phyloP scores from a whole-genome alignment of 2,797 vertebrate genomes.

The Gallirallus australis region DNA sequence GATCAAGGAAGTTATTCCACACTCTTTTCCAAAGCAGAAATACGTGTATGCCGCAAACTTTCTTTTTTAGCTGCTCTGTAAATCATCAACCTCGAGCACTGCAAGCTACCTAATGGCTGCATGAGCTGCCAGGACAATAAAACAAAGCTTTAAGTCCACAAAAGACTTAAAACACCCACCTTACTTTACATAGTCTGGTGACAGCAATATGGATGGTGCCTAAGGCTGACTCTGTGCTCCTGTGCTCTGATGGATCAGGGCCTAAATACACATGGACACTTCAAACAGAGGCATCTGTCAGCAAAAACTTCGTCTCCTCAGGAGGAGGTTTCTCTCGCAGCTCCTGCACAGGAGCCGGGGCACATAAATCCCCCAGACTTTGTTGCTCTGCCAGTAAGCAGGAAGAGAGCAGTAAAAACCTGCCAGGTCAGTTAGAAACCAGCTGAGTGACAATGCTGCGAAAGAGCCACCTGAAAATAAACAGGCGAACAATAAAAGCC shows the following conservation, averaged over 20 bases:
- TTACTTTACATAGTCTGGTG: neutral
- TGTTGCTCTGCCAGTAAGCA: constrained; percentile 36
- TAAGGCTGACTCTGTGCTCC: neutral
- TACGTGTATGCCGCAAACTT: neutral
- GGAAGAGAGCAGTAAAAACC: constrained; percentile 25
- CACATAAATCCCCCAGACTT: constrained; percentile 27
- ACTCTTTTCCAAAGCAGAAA: neutral
- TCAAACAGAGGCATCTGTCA: constrained; percentile 28
- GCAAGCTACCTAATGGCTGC: neutral
- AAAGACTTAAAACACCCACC: neutral
- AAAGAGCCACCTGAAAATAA: constrained; percentile 1
- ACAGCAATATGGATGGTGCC: neutral
- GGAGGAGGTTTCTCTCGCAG: neutral
- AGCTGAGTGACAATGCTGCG: constrained; percentile 19
- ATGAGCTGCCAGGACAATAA: neutral
- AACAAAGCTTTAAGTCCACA: neutral
- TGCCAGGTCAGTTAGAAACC: constrained; percentile 44
- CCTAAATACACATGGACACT: neutral
- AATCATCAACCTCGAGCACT: constrained; percentile 10
- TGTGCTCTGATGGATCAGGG: neutral
- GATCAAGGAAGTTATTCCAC: neutral
- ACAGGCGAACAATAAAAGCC: neutral
- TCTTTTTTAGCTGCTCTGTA: neutral
- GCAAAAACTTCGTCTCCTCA: neutral
- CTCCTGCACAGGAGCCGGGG: neutral